phyloP scores from a whole-genome alignment of 2,113 vertebrate genomes.

The Rhegmatorhina hoffmannsi region DNA sequence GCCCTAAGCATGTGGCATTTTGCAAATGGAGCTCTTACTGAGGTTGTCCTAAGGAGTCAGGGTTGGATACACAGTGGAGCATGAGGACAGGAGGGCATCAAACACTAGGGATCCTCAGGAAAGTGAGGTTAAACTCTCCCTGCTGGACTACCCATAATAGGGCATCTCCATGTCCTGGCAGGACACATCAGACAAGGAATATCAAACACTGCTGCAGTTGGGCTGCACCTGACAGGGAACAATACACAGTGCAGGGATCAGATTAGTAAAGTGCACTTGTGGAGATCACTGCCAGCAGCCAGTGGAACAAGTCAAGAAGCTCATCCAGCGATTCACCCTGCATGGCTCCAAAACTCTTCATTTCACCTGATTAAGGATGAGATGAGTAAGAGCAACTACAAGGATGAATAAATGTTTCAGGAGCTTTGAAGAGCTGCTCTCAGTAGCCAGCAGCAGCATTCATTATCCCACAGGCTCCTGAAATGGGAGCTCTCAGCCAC shows the following conservation, averaged over 20 bases:
- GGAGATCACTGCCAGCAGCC: not conserved
- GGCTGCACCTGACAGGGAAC: not conserved
- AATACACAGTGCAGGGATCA: not conserved
- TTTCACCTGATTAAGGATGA: not conserved
- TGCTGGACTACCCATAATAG: accelerated
- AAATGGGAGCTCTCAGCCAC: not conserved
- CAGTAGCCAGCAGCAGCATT: not conserved
- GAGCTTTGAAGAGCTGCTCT: constrained; percentile 1
- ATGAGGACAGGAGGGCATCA: not conserved
- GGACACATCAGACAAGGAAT: accelerated
- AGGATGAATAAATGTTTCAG: not conserved
- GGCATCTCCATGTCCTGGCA: not conserved
- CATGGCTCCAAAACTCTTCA: not conserved
- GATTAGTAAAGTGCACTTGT: not conserved
- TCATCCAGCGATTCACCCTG: not conserved
- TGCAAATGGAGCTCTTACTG: not conserved
- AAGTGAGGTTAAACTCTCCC: not conserved
- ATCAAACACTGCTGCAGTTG: not conserved
- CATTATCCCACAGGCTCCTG: not conserved
- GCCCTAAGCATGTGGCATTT: not conserved
- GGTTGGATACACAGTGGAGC: accelerated
- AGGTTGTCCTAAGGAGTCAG: not conserved
- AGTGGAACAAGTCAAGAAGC: not conserved
- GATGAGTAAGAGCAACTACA: not conserved
- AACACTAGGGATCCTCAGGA: accelerated